phyloP scores from a whole-genome alignment of 2,797 vertebrate species.

The Apogon talboti region DNA sequence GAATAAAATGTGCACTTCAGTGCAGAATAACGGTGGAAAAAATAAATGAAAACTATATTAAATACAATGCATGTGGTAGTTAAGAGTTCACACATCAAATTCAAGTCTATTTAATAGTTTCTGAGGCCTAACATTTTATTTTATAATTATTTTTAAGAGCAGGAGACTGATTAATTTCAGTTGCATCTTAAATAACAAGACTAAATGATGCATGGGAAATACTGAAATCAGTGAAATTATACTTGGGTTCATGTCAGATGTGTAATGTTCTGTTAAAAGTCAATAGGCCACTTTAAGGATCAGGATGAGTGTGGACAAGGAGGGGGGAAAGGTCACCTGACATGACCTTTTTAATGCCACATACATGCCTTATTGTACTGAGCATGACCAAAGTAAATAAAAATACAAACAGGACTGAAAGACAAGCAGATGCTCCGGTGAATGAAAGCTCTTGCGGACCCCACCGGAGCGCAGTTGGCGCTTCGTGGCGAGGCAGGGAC shows the following conservation, averaged over 20 bases:
- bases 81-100: too few relatives aligned
- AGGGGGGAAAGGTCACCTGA: background rate
- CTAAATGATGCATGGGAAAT: too few relatives aligned
- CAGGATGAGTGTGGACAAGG: slow-evolving; percentile 12
- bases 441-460: slow-evolving; percentile 9
- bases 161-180: too few relatives aligned
- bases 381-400: slow-evolving; percentile 22
- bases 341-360: slow-evolving; percentile 8
- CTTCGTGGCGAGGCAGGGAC: slow-evolving; percentile 13
- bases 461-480: slow-evolving; percentile 27
- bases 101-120: too few relatives aligned
- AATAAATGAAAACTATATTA: too few relatives aligned
- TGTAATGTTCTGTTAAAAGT: slow-evolving; percentile 8
- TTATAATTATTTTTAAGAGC: too few relatives aligned
- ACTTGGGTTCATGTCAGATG: background rate
- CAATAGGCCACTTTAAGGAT: slow-evolving; percentile 29
- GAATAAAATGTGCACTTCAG: too few relatives aligned
- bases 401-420: slow-evolving; percentile 5
- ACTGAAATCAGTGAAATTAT: too few relatives aligned
- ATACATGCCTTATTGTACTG: background rate
- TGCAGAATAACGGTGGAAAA: too few relatives aligned
- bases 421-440: slow-evolving; percentile 16
- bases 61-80: too few relatives aligned
- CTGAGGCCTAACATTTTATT: too few relatives aligned
- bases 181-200: too few relatives aligned